These are phyloP conservation scores for Myrmecophaga tridactyla DNA, from an alignment of 2,113 vertebrate species.

Conservation along the genomic window DNA sequence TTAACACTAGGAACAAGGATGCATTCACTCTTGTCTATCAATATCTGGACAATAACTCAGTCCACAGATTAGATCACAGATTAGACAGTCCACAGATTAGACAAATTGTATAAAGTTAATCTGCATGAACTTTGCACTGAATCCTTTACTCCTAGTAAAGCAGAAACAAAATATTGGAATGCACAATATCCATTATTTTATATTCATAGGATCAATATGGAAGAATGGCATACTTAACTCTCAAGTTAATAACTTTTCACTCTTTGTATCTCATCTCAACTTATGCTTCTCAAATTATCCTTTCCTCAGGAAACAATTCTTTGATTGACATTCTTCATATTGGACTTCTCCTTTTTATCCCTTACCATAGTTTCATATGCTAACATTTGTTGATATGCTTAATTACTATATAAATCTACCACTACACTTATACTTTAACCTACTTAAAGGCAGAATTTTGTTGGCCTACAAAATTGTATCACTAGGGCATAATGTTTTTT, in stretches of 20 bases:
- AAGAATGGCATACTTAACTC: background rate
- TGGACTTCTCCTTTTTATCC: background rate
- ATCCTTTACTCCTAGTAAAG: too few species aligned
- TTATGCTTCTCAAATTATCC: too few species aligned
- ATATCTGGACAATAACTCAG: background rate
- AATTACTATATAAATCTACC: background rate
- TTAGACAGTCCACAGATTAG: background rate
- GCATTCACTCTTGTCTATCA: background rate
- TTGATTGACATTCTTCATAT: too few species aligned
- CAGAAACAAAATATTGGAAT: background rate
- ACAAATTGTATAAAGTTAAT: background rate
- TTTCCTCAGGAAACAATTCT: background rate
- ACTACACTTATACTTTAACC: background rate
- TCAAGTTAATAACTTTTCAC: background rate
- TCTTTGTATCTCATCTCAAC: background rate
- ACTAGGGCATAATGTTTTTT: background rate
- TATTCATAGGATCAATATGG: background rate
- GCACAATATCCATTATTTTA: background rate
- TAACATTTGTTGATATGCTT: background rate
- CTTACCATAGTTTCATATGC: background rate
- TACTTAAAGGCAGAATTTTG: background rate
- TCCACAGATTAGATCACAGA: too few species aligned
- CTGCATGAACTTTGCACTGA: background rate
- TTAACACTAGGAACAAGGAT: background rate
- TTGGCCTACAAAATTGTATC: background rate